Evolutionary conservation across 2,113 vertebrate genomes (phyloP).

Genomic region (Syrmaticus mikado): DNA sequence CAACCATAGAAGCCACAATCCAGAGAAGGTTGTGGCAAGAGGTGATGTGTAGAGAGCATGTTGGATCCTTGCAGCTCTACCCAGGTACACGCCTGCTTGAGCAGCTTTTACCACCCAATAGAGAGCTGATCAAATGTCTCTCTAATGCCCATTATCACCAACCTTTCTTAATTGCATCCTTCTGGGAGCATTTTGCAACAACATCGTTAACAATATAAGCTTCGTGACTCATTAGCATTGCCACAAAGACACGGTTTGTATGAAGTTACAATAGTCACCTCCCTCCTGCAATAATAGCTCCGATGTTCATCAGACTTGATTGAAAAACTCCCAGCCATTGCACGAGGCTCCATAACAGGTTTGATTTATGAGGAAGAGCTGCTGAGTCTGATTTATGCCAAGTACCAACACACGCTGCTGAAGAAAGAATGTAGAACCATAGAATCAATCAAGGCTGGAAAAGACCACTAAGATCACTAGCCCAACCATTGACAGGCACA

Average conservation of each 20-base stretch:
- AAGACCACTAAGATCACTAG: no score
- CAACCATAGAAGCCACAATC: not conserved
- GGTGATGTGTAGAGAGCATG: not conserved
- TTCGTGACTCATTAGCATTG: not conserved
- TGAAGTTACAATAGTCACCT: not conserved
- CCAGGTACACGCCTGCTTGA: not conserved
- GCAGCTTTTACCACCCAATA: not conserved
- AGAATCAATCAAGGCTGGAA: no score
- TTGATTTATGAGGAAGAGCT: not conserved
- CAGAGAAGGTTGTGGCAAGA: not conserved
- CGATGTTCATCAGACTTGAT: not conserved
- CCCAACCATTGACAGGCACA: accelerated
- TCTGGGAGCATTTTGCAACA: not conserved
- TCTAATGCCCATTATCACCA: not conserved
- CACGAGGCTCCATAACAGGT: not conserved
- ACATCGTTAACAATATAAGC: not conserved
- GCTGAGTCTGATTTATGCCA: not conserved
- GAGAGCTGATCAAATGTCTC: not conserved
- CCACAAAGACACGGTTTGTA: not conserved
- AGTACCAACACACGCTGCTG: not conserved
- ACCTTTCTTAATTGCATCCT: conserved; percentile 1
- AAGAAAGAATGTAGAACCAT: not conserved
- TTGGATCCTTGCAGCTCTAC: not conserved
- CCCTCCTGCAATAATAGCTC: not conserved
- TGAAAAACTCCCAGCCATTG: not conserved